Evolutionary conservation across 1,140 invertebrate genomes (phyloP).

Genomic region (Cecropterus lyciades): DNA sequence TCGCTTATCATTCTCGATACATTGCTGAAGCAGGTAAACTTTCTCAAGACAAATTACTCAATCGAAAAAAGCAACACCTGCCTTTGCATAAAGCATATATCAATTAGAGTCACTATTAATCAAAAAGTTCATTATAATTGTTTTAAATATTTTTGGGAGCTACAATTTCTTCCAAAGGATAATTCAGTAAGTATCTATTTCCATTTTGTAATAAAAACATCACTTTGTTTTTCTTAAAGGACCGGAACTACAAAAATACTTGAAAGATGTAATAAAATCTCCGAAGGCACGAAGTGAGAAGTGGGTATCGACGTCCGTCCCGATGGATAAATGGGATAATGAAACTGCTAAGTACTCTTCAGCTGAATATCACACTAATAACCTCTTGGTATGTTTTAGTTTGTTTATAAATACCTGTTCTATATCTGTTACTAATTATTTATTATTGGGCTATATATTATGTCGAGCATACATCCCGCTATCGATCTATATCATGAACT

Average conservation of each 20-base stretch:
- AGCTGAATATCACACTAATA: conserved; percentile 96
- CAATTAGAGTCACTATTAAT: no score
- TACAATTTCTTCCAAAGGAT: no score
- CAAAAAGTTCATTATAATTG: no score
- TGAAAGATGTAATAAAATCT: conserved; percentile 88
- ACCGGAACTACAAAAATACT: conserved; percentile 87
- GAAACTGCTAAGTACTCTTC: conserved; percentile 89
- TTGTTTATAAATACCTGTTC: no score
- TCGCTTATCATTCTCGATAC: conserved; percentile 91
- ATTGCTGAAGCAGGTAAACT: conserved; percentile 84
- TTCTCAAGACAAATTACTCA: background rate
- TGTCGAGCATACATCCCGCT: no score
- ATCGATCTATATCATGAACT: background rate
- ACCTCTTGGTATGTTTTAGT: conserved; percentile 88
- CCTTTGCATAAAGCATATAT: no score
- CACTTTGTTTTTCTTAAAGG: conserved; percentile 73
- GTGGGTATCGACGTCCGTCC: conserved; percentile 95
- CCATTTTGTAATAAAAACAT: no score
- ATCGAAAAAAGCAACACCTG: no score
- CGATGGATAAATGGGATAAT: conserved; percentile 88
- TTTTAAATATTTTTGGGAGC: no score
- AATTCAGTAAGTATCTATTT: background rate
- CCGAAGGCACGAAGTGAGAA: conserved; percentile 88
- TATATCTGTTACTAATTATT: background rate
- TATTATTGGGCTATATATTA: background rate